A percentile compares a stretch with the other conserved stretches of the same genome.
These are phyloP conservation scores for Apocheima hispidaria DNA, from an alignment of 2,888 invertebrate species.

Conservation along the genomic window DNA sequence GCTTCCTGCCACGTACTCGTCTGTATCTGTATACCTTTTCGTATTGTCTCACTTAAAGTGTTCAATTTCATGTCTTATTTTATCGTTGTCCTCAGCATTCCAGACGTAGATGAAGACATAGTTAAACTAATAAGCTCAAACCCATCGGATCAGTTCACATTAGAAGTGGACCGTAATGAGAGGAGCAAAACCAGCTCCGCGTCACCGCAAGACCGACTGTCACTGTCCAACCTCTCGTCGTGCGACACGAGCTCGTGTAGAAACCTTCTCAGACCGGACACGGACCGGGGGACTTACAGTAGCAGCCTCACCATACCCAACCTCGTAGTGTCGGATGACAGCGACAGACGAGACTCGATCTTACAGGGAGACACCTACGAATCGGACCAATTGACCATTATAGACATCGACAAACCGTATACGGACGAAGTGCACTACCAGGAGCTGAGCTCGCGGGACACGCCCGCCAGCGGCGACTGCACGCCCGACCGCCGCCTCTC, in stretches of 20 bases:
- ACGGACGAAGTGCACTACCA: constrained; percentile 78
- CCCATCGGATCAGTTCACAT: constrained; percentile 63
- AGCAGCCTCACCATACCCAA: constrained; percentile 83
- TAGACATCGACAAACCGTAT: constrained; percentile 87
- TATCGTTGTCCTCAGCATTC: constrained; percentile 71
- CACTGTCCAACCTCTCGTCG: constrained; percentile 77
- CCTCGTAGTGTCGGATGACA: constrained; percentile 80
- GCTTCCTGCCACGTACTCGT: too few relatives aligned
- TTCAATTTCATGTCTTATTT: constrained; percentile 1
- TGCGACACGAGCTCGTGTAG: constrained; percentile 82
- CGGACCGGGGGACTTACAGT: constrained; percentile 69
- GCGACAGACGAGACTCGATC: constrained; percentile 75
- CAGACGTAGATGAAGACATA: constrained; percentile 85
- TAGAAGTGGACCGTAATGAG: constrained; percentile 68
- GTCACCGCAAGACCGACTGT: constrained; percentile 72
- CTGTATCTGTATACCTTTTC: not conserved
- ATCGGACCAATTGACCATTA: constrained; percentile 88
- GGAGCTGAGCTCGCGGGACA: constrained; percentile 66
- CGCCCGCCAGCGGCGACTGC: constrained; percentile 73
- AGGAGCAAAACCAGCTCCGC: constrained; percentile 66
- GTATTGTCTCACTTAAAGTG: not conserved
- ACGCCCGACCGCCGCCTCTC: constrained; percentile 77
- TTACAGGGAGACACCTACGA: constrained; percentile 84
- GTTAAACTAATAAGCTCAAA: constrained; percentile 78
- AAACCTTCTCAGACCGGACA: constrained; percentile 72